These are phyloP conservation scores for Busseola fusca DNA, from an alignment of 2,888 invertebrate species.

Conservation along the genomic window DNA sequence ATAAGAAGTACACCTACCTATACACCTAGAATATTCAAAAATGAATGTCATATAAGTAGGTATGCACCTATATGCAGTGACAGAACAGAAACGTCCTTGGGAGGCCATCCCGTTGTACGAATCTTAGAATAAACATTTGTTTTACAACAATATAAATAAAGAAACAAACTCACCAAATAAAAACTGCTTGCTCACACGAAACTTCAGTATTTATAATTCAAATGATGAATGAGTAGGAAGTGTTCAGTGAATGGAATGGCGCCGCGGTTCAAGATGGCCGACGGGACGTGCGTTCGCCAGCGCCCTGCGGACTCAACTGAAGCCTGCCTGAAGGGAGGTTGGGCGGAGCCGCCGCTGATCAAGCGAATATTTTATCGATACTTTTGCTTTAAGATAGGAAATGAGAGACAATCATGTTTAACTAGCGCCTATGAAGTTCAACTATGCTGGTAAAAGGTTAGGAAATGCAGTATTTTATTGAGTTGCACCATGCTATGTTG, in stretches of 20 bases:
- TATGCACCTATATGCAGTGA: constrained; percentile 47
- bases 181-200: constrained; percentile 15
- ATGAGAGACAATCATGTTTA: constrained; percentile 56
- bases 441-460: constrained; percentile 33
- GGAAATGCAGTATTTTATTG: constrained; percentile 18
- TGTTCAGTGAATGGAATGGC: constrained; percentile 73
- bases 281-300: constrained; percentile 70
- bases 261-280: constrained; percentile 74
- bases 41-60: constrained; percentile 11
- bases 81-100: constrained; percentile 66
- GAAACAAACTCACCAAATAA: constrained; percentile 43
- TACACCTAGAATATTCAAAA: not conserved
- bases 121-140: constrained; percentile 44
- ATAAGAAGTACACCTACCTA: not conserved
- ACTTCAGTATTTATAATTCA: constrained; percentile 37
- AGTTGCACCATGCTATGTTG: constrained; percentile 12
- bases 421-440: constrained; percentile 34
- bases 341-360: constrained; percentile 71
- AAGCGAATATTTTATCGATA: constrained; percentile 66
- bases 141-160: not conserved
- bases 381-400: constrained; percentile 63
- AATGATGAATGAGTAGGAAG: constrained; percentile 66
- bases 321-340: constrained; percentile 77
- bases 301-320: constrained; percentile 78
- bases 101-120: constrained; percentile 40